Evolutionary conservation across 2,888 invertebrate species (phyloP), one percentile per base, ranked within the genome.

Genomic region (Nephrotoma guestfalica): DNA sequence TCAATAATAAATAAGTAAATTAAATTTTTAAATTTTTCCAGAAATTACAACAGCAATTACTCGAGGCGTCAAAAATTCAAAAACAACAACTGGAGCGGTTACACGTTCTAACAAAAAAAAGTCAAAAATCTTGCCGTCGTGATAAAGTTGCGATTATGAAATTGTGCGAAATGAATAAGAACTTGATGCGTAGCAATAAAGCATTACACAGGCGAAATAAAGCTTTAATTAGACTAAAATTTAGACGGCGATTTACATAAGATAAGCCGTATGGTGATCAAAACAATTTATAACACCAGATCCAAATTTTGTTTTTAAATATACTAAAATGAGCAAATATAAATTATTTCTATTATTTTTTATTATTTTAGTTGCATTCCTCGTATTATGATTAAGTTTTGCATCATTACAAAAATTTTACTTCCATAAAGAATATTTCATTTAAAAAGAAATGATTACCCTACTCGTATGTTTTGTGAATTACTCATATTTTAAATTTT

Each of bases 111-210:
- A 84, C 84, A 41, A 84, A 84, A 84, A 42, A 84, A 84, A 84
- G 84, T 84, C 84, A 84, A 84, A 84, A 84, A 84, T 84, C 84
- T 84, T 84, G 84, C 13, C 84, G 84, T 84, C 84, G 42, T 6
- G 84, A 84, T 84, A 84, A 84, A 42, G 15, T 84, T 84, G 84
- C 42, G 41, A 84, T 84, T 15, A 84, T 41, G 42, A 84, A 84
- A 7, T n/a, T 84, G 5, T 84, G 84, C 6, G 41, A 84, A 13
- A 84, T 84, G 41, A 84, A 84, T 11, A 84, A 84, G 15, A 84
- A 84, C 9, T 84, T 84, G 15, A 84, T 84, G 84, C 41, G 42
- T 6, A 84, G 42, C 41, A 84, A 84, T 84, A 84, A 84, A 9
- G 41, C 42, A 41, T 84, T 84, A 84, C 84, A 84, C 42, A 41